Percentiles rank a stretch among this genome's conserved stretches.
Conservation (phyloP, 2,113 vertebrate species). For the Oncorhynchus kisutch region DNA sequence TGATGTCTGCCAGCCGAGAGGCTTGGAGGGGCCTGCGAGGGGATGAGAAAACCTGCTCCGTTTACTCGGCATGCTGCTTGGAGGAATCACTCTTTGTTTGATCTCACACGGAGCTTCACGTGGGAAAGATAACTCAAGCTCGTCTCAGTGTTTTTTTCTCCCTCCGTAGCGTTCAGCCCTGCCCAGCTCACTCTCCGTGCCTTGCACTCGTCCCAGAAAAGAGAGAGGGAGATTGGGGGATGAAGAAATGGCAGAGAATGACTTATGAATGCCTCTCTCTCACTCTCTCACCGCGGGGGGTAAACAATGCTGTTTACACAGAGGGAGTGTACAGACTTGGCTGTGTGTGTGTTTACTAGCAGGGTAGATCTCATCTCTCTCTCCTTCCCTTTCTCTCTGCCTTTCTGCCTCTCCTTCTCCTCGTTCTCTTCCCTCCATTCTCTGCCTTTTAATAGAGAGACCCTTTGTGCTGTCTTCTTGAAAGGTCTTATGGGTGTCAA, state of each 20-base stretch:
- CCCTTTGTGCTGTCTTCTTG: slow-evolving; percentile 10
- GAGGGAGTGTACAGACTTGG: neutral
- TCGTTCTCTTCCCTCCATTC: neutral
- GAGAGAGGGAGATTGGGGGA: neutral
- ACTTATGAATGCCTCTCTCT: neutral
- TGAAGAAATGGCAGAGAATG: neutral
- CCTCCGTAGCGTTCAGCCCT: neutral
- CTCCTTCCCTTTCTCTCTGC: neutral
- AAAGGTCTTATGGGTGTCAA: neutral
- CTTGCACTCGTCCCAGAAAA: neutral
- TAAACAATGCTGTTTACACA: neutral
- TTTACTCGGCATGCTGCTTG: neutral
- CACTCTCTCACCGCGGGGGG: no score
- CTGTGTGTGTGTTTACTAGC: neutral
- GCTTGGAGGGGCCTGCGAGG: neutral
- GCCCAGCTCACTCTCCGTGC: neutral
- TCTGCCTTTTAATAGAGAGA: neutral
- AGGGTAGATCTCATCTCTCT: slow-evolving; percentile 52
- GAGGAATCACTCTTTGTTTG: neutral
- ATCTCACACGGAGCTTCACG: neutral
- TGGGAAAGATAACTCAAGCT: neutral
- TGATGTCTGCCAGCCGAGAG: neutral
- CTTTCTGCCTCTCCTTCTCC: neutral
- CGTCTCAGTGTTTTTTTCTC: no score
- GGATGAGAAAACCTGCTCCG: neutral